Base-by-base conservation (phyloP, 2,888 invertebrate species). In the Lapara coniferarum region DNA sequence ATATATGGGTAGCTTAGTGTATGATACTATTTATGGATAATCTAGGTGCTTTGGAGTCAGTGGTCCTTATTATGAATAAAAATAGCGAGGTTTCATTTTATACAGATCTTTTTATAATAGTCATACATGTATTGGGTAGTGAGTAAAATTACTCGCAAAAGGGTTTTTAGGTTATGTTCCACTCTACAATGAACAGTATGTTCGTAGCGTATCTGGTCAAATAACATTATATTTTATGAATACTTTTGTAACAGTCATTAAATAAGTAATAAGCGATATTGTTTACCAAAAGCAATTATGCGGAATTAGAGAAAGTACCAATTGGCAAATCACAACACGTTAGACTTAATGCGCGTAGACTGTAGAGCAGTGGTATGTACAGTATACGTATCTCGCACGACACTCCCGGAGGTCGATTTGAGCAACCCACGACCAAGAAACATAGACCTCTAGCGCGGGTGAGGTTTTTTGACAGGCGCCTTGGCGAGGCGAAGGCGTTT, bases 351-450 rank as follows among this genome's bases (percentile, higher is more conserved):
- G 5, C 37, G 8, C 5, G 37, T 37, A 37, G 8, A 37, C 37
- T 37, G 37, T 37, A 37, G 37, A 37, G 37, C 0, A 37, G 37
- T 37, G 37, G 37, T 37, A 37, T 37, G 37, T 37, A 37, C 37
- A 37, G 16, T 46, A 19, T 49, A 63, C 19, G 46, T 19, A 19
- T 13, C 46, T 49, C 78, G 80, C 78, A 83, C 74, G 78, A 79
- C 81, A 82, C 79, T 81, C 83, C 81, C 81, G 75, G 83, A 86
- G 86, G 87, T 89, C 87, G 88, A 90, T 90, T 89, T 89, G 81
- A 81, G 83, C 82, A 85, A 82, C 79, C 75, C 66, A 67, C 69
- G 58, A 69, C 90, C 84, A 85, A 70, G 66, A 66, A 72, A 69
- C 30, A 37, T 14, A 70, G 87, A 77, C 10, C 86, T 72, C 66